Evolutionary conservation across 2,797 vertebrate genomes (phyloP).

Genomic region (Acrossocheilus fasciatus): DNA sequence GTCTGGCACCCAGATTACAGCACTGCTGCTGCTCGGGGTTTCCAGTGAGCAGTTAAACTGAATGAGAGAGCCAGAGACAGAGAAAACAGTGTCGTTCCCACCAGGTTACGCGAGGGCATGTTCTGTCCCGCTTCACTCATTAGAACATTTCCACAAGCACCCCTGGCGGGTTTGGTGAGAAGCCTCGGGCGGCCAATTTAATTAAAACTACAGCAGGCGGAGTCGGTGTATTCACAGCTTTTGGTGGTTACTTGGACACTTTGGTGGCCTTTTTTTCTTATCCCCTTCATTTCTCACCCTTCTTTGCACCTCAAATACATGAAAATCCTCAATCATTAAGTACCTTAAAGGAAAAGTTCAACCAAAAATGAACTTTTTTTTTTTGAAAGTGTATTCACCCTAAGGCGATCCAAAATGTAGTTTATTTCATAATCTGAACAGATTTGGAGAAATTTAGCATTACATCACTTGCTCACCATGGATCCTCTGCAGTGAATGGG

Average conservation of each 20-base stretch:
- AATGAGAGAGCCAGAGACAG: constrained; percentile 23
- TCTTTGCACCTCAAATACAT: neutral
- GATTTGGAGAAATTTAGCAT: neutral
- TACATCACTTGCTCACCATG: neutral
- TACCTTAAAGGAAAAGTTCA: neutral
- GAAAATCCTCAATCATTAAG: neutral
- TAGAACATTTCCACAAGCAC: constrained; percentile 34
- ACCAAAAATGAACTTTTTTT: neutral
- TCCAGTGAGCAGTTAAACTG: constrained; percentile 29
- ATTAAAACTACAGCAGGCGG: constrained; percentile 24
- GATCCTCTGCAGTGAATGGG: neutral
- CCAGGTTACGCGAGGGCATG: constrained; percentile 16
- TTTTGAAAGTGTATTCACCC: neutral
- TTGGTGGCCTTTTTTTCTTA: neutral
- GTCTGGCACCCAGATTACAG: constrained; percentile 45
- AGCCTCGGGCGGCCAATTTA: neutral
- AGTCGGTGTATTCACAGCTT: constrained; percentile 2
- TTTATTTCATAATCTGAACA: neutral
- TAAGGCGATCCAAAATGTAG: neutral
- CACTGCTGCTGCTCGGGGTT: neutral
- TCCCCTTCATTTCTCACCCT: neutral
- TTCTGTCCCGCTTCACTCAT: constrained; percentile 9
- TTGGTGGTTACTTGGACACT: neutral
- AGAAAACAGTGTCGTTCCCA: constrained; percentile 18
- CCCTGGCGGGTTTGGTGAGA: neutral